A percentile compares a stretch with the other conserved stretches of the same genome.
phyloP scores from a whole-genome alignment of 1,140 invertebrate genomes.

The Euura saliciscinereae region DNA sequence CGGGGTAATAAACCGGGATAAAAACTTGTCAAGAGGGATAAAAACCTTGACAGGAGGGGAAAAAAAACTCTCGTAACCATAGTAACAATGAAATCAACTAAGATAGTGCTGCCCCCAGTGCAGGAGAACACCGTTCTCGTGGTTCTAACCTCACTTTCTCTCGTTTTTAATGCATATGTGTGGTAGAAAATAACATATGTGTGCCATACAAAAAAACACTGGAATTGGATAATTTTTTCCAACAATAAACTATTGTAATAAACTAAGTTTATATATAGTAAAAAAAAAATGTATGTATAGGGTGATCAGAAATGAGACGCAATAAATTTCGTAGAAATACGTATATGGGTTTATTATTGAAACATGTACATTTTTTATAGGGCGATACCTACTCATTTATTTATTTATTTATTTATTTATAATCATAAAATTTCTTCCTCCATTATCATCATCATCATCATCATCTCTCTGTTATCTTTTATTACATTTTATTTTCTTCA shows the following conservation, averaged over 20 bases:
- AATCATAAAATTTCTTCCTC: no score
- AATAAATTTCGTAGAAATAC: conserved; percentile 54
- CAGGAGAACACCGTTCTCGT: no score
- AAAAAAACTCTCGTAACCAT: no score
- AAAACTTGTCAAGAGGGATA: no score
- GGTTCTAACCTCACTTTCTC: not conserved
- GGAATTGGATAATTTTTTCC: no score
- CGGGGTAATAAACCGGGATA: no score
- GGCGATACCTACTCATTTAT: not conserved
- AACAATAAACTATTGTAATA: no score
- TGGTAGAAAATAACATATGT: not conserved
- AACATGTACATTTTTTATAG: conserved; percentile 52
- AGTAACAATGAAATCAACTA: no score
- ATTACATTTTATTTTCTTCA: not conserved
- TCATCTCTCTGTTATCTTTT: no score
- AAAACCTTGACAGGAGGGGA: no score
- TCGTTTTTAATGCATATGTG: not conserved
- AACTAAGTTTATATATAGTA: not conserved
- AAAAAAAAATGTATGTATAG: not conserved
- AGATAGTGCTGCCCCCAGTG: no score
- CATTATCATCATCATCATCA: no score
- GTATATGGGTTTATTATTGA: conserved; percentile 49
- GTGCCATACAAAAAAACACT: not conserved
- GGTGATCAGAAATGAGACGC: not conserved
- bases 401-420: not conserved